Conservation (phyloP, 2,888 invertebrate genomes). For the Fragum fragum region DNA sequence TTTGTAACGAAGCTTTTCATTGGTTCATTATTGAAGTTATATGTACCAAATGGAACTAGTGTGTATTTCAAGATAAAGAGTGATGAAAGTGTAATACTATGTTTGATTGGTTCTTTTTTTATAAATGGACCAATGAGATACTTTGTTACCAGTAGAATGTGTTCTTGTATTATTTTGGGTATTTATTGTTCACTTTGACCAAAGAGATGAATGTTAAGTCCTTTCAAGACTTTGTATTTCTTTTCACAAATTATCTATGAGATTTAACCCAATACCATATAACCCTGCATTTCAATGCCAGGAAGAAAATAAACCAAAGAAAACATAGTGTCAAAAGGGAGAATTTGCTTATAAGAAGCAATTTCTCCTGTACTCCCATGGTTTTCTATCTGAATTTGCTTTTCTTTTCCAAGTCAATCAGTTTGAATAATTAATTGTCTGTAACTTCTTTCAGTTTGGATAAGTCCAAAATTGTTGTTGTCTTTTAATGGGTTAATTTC, state of each 20-base stretch:
- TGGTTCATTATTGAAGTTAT: not conserved
- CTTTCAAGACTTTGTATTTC: no score
- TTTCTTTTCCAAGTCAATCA: not conserved
- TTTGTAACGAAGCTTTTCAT: constrained; percentile 13
- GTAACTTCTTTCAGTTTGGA: no score
- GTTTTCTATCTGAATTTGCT: not conserved
- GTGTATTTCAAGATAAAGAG: not conserved
- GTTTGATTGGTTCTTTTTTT: not conserved
- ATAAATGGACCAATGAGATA: not conserved
- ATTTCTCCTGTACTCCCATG: not conserved
- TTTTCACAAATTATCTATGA: no score
- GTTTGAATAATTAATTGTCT: no score
- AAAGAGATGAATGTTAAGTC: not conserved
- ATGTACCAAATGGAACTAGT: not conserved
- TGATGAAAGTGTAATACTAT: not conserved
- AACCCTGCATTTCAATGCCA: no score
- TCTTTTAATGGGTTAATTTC: no score
- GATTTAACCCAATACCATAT: no score
- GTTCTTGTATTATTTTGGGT: not conserved
- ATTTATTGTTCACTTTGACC: not conserved
- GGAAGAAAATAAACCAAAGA: no score
- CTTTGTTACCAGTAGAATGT: not conserved
- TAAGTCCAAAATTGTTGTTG: no score
- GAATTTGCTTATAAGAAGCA: no score
- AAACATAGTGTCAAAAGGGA: no score